Evolutionary conservation across 2,113 vertebrate genomes (phyloP).

Genomic region (Gadus chalcogrammus): DNA sequence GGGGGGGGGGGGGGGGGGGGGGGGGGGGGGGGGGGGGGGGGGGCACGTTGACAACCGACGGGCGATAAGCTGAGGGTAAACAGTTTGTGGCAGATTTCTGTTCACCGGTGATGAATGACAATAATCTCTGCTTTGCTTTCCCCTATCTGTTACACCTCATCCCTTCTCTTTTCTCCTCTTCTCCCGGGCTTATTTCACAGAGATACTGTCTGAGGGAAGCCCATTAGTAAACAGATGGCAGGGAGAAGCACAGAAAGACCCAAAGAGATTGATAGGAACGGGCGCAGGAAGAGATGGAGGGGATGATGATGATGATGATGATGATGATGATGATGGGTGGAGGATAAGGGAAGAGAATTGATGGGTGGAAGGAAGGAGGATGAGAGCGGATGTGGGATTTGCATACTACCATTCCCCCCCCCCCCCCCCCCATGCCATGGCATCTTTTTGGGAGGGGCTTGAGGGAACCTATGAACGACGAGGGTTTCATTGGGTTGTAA

Average conservation of each 20-base stretch:
- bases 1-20: too few relatives aligned
- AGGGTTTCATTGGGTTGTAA: too few relatives aligned
- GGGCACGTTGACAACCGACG: slow-evolving; percentile 52
- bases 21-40: slow-evolving; percentile 13
- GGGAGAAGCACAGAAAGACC: neutral
- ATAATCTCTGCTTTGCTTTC: slow-evolving; percentile 44
- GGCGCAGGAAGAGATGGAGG: slow-evolving; percentile 1
- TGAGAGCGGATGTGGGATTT: too few relatives aligned
- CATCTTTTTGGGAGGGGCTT: too few relatives aligned
- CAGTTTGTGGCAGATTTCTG: slow-evolving; percentile 65
- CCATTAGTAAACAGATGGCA: too few relatives aligned
- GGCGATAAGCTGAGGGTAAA: slow-evolving; percentile 65
- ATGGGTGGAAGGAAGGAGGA: too few relatives aligned
- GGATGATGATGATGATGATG: slow-evolving; percentile 14
- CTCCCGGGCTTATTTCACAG: slow-evolving; percentile 41
- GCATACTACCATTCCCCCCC: too few relatives aligned
- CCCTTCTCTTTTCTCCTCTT: slow-evolving; percentile 20
- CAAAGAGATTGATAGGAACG: slow-evolving; percentile 5
- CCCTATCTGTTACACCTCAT: slow-evolving; percentile 1
- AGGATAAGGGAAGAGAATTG: neutral
- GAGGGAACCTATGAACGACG: too few relatives aligned
- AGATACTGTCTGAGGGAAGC: slow-evolving; percentile 3
- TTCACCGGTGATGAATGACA: slow-evolving; percentile 68
- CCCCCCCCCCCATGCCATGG: too few relatives aligned
- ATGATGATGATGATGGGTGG: slow-evolving; percentile 13